Evolutionary conservation across 2,888 invertebrate genomes (phyloP).

Genomic region (Fissipunctia ypsillon): DNA sequence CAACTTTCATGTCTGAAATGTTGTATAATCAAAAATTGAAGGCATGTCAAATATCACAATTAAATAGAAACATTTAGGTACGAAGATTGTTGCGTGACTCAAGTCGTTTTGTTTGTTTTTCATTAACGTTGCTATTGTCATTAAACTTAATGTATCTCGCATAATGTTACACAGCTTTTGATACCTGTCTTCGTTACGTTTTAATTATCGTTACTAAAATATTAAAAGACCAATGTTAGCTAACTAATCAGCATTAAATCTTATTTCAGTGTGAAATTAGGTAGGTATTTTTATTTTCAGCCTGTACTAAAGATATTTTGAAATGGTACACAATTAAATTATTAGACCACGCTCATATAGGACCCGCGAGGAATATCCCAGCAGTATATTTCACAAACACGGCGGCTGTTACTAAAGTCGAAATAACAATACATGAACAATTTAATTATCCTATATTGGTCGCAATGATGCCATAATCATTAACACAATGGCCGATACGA

Average conservation of each 20-base stretch:
- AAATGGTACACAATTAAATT: conserved; percentile 17
- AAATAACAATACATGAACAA: conserved; percentile 61
- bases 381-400: conserved; percentile 19
- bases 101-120: conserved; percentile 63
- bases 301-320: not conserved
- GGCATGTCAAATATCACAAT: conserved; percentile 73
- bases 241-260: conserved; percentile 8
- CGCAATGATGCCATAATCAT: conserved; percentile 68
- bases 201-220: conserved; percentile 40
- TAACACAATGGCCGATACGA: conserved; percentile 64
- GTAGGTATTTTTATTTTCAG: conserved; percentile 2
- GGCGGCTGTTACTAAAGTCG: conserved; percentile 34
- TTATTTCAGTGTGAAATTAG: not conserved
- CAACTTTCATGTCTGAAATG: conserved; percentile 78
- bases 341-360: conserved; percentile 12
- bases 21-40: conserved; percentile 77
- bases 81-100: conserved; percentile 64
- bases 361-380: conserved; percentile 43
- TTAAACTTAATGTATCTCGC: conserved; percentile 52
- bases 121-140: conserved; percentile 57
- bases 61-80: conserved; percentile 64
- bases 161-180: conserved; percentile 47
- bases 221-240: conserved; percentile 16
- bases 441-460: conserved; percentile 67
- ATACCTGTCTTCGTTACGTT: conserved; percentile 41